Base-by-base conservation (phyloP, 2,888 invertebrate species). In the Tolmerus cingulatus region DNA sequence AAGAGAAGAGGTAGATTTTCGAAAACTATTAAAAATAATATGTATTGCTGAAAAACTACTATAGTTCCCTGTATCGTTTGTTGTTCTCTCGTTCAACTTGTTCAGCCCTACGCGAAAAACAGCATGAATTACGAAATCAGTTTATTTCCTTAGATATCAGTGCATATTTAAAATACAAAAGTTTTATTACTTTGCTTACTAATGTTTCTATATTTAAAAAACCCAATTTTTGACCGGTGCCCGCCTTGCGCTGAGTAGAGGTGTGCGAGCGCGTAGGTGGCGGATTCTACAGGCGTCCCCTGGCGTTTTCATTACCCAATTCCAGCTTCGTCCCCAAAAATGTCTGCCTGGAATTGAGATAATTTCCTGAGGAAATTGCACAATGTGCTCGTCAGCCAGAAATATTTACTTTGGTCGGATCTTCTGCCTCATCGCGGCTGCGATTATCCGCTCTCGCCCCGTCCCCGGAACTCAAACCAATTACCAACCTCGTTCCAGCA, bases 351-450 rank as follows among this genome's bases (percentile, higher is more conserved):
- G 76, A 76, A 76, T 37, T 76, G 76, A n/a, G 34, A 27, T 40
- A 76, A 76, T 76, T 76, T 76, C 76, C 76, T 37, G 37, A 76
- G 76, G 76, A 76, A 76, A 76, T 76, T 40, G 76, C 76, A 76
- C 34, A 37, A 76, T 76, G 27, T n/a, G n/a, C 40, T 34, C 27
- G 16, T 76, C 16, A 27, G 40, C 14, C n/a, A 34, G 37, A 76
- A 76, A 76, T 34, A 76, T 76, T 76, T 76, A 76, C 76, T 66
- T 66, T 66, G 27, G 27, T 66, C 66, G 3, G 27, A 66, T 66
- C 23, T 19, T n/a, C 66, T 51, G n/a, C 12, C 66, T 66, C 23
- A 27, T 66, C 66, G 27, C 23, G 23, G 66, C 12, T 0, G 66
- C 66, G 66, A 66, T 66, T 66, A 66, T 66, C 66, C 51, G 51